phyloP scores from a whole-genome alignment of 2,797 vertebrate species.

The Tauraco hartlaubi region DNA sequence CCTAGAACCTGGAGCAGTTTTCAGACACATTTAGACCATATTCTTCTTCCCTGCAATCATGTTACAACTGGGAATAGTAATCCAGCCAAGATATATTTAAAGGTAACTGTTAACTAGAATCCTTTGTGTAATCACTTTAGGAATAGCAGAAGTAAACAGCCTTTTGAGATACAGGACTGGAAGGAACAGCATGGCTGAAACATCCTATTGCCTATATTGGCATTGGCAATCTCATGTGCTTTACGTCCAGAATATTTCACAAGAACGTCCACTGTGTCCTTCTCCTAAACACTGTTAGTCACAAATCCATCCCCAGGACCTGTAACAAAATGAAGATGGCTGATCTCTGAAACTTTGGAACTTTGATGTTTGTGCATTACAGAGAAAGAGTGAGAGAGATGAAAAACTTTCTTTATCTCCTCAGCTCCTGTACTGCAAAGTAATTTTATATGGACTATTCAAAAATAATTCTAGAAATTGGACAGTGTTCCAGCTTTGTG shows the following conservation, averaged over 20 bases:
- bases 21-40: background rate
- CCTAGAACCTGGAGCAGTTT: background rate
- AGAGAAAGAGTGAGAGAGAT: background rate
- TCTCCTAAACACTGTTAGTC: background rate
- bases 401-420: background rate
- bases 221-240: background rate
- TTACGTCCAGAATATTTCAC: background rate
- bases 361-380: background rate
- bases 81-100: background rate
- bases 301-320: background rate
- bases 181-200: background rate
- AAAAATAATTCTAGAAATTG: background rate
- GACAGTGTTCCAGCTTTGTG: background rate
- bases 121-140: background rate
- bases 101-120: background rate
- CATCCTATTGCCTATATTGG: background rate
- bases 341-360: background rate
- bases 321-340: background rate
- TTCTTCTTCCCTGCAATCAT: background rate
- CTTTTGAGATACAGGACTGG: background rate
- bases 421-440: background rate
- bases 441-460: background rate
- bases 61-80: background rate
- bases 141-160: background rate
- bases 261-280: background rate